phyloP scores from a whole-genome alignment of 37 sponge, comb jelly and placozoan species.

The Bolinopsis microptera region DNA sequence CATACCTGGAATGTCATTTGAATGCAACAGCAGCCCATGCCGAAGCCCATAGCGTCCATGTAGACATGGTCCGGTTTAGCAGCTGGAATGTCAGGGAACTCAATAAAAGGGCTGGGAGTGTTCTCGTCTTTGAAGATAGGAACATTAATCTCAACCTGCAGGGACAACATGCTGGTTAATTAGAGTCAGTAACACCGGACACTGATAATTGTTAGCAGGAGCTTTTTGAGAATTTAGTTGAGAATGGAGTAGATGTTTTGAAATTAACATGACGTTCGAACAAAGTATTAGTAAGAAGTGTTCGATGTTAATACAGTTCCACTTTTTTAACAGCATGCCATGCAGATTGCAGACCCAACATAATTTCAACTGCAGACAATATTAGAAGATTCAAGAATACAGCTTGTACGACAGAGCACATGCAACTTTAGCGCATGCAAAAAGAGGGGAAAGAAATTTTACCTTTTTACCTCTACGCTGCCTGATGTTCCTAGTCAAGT shows the following conservation, averaged over 20 bases:
- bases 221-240: slow-evolving; percentile 35
- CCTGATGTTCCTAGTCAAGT: slow-evolving; percentile 82
- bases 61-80: slow-evolving; percentile 90
- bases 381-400: too few relatives aligned
- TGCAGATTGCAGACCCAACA: too few relatives aligned
- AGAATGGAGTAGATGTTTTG: too few relatives aligned
- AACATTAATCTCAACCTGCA: slow-evolving; percentile 67
- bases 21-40: slow-evolving; percentile 94
- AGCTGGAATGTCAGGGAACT: slow-evolving; percentile 55
- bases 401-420: too few relatives aligned
- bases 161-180: too few relatives aligned
- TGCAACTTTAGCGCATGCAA: too few relatives aligned
- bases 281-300: too few relatives aligned
- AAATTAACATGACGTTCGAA: too few relatives aligned
- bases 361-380: too few relatives aligned
- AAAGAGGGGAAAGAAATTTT: too few relatives aligned
- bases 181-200: slow-evolving; percentile 77
- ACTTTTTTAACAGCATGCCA: too few relatives aligned
- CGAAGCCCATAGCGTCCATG: slow-evolving; percentile 95
- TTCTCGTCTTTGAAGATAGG: slow-evolving; percentile 66
- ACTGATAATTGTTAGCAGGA: neutral
- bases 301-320: too few relatives aligned
- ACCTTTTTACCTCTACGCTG: slow-evolving; percentile 90
- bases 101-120: slow-evolving; percentile 39
- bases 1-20: slow-evolving; percentile 73